phyloP scores from a whole-genome alignment of 2,888 invertebrate species.

The Lumbricus terrestris region DNA sequence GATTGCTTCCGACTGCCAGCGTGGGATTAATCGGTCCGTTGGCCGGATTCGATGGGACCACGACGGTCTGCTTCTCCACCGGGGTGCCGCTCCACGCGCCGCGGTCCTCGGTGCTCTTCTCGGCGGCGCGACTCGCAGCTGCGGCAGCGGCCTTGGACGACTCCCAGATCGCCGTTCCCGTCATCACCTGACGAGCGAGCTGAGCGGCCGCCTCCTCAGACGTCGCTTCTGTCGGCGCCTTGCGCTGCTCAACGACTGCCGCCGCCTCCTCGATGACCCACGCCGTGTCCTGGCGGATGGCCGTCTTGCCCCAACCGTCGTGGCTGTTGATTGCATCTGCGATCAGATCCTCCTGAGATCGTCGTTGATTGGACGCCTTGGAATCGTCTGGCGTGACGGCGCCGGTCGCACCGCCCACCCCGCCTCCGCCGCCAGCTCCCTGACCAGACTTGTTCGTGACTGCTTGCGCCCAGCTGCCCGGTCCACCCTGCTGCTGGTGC shows the following conservation, averaged over 20 bases:
- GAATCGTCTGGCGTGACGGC: not conserved
- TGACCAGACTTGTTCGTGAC: constrained; percentile 26
- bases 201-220: constrained; percentile 21
- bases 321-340: constrained; percentile 28
- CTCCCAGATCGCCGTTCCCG: constrained; percentile 32
- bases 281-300: constrained; percentile 30
- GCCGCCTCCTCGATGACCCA: constrained; percentile 22
- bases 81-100: constrained; percentile 15
- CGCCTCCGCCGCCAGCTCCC: not conserved
- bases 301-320: constrained; percentile 29
- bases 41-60: not conserved
- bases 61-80: constrained; percentile 11
- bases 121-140: constrained; percentile 9
- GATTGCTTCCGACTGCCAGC: not conserved
- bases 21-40: constrained; percentile 8
- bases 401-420: not conserved
- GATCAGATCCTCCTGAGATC: constrained; percentile 25
- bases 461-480: constrained; percentile 30
- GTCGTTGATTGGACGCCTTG: constrained; percentile 9
- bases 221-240: constrained; percentile 11
- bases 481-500: constrained; percentile 20
- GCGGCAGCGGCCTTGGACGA: constrained; percentile 13
- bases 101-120: not conserved
- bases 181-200: constrained; percentile 23
- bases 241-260: not conserved